These are phyloP conservation scores for Eudasyphora cyanicolor DNA, from an alignment of 2,888 invertebrate genomes.

Conservation along the genomic window DNA sequence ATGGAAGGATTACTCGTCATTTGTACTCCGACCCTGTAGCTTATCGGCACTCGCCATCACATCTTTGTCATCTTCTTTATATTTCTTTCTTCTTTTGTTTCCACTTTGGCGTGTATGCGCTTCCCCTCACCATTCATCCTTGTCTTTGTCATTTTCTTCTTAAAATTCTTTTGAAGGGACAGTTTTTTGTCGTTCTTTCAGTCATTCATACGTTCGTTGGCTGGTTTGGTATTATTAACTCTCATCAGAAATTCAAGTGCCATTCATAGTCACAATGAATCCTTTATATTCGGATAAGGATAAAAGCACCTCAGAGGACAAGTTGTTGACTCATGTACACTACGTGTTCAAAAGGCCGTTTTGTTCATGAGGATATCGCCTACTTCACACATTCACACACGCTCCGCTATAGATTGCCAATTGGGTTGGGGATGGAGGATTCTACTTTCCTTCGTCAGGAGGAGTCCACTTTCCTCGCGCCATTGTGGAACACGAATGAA, in stretches of 20 bases:
- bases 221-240: slow-evolving; percentile 11
- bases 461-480: no score
- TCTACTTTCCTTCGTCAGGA: no score
- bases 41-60: background rate
- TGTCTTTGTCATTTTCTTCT: background rate
- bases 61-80: background rate
- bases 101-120: background rate
- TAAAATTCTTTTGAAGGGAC: background rate
- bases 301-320: background rate
- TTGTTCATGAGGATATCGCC: background rate
- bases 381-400: background rate
- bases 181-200: background rate
- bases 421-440: no score
- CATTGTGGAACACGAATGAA: no score
- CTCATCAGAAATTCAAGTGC: slow-evolving; percentile 1
- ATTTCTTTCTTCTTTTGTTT: background rate
- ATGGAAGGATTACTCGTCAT: no score
- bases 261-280: slow-evolving; percentile 13
- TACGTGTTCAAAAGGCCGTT: slow-evolving; percentile 20
- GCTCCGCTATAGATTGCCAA: background rate
- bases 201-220: background rate
- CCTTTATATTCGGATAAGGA: background rate
- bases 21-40: background rate
- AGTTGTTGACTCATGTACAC: slow-evolving; percentile 16
- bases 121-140: background rate